Base-by-base conservation (phyloP, 2,888 invertebrate genomes). In the Nymphalis c-album region DNA sequence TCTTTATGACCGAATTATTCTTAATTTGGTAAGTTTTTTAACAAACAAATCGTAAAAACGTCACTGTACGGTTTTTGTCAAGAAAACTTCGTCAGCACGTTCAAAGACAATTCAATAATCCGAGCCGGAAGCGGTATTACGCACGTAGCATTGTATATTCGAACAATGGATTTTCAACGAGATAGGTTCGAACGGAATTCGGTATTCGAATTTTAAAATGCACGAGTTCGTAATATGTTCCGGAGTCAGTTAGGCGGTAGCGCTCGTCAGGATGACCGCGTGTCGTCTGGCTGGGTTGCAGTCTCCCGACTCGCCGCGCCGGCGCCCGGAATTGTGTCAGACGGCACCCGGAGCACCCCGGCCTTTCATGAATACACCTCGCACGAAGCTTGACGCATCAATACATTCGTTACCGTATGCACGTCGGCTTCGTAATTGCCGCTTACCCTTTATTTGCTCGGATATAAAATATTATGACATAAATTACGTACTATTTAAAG, bases 271-370 rank as follows among this genome's bases (percentile, higher is more conserved):
- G 83, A 84, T 85, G 85, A 83, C 82, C 90, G 90, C 89, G 88
- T 86, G 85, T 83, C 87, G 90, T 91, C 91, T 90, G 91, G 84
- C 87, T 82, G 87, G 88, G 87, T 76, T 82, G 85, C 86, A 86
- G 84, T 81, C 79, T 76, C 77, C 80, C 73, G 72, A 75, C 72
- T 71, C 85, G 86, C 78, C 91, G 92, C 91, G 92, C 92, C 92
- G 91, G 91, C 91, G 91, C 90, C 90, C 84, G 83, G 86, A 91
- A 86, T 86, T 90, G 86, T 91, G 91, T 91, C 91, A 90, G 80
- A 83, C 83, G 83, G 86, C 83, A 85, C 86, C 86, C 84, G 80
- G 80, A 84, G 81, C 84, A 82, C 81, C 84, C 85, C 85, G 81
- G 83, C 84, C 82, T 86, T 83, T 84, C 85, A 82, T 82, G 81